Base-by-base conservation (phyloP, 2,113 vertebrate genomes). In the Scartelaos histophorus region DNA sequence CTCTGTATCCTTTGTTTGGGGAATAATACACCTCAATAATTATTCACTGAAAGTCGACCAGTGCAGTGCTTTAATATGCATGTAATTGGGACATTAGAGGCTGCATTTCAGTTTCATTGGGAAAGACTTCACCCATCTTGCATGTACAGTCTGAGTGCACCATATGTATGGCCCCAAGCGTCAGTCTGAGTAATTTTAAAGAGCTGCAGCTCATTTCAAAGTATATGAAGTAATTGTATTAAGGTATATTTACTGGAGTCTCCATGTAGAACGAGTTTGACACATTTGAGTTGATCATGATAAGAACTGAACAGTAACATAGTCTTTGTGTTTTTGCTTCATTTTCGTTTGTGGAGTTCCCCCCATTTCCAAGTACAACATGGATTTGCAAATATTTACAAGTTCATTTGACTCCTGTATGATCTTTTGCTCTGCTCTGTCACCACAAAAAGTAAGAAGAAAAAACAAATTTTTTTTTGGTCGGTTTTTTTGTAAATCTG, bases 321-420 rank as follows among this genome's bases (percentile, higher is more conserved):
- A 7, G 51, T 53, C 6, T 53, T 53, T 17, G 19, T 53, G 51
- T 9, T 53, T 53, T 54, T n/a, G 19, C 9, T 21, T 11, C 6
- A 54, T 11, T 54, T 54, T n/a, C 51, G 6, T 54, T 10, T n/a
- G 19, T 11, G 19, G 19, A n/a, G 7, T 54, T 54, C 19, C 51
- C 51, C 51, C 2, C 38, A 43, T 54, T 54, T 54, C 51, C 7
- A 19, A 17, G 15, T 51, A 51, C 6, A 51, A 16, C 49, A 51
- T 51, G 49, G 38, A 43, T 19, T 51, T 51, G 49, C 49, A 51
- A 51, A 51, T 51, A 51, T 19, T 51, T 51, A 51, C 49, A 51
- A 51, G 49, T 54, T 54, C 51, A 54, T 54, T 54, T 54, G 51
- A 54, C 51, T 54, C 51, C 51, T 54, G 51, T 21, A 54, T 54